phyloP scores from a whole-genome alignment of 2,888 invertebrate species.

The Andrena fulva region DNA sequence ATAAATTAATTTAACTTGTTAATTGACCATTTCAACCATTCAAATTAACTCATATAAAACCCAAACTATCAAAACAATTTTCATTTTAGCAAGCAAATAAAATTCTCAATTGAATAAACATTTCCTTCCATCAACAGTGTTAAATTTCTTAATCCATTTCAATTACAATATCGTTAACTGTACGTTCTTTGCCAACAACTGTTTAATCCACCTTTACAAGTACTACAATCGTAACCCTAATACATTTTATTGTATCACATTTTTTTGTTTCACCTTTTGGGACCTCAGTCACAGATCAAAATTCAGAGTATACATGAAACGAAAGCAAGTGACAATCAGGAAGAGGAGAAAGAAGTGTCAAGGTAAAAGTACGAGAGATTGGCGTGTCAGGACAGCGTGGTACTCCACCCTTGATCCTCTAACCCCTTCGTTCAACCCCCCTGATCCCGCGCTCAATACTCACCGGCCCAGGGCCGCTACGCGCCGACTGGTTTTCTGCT shows the following conservation, averaged over 20 bases:
- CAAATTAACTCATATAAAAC: too few relatives aligned
- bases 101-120: too few relatives aligned
- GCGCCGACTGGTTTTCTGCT: constrained; percentile 69
- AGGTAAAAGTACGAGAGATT: constrained; percentile 29
- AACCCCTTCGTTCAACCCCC: constrained; percentile 65
- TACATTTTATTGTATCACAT: neutral
- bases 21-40: too few relatives aligned
- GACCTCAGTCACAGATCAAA: neutral
- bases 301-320: neutral
- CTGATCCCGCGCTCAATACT: constrained; percentile 70
- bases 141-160: too few relatives aligned
- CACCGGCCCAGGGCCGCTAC: constrained; percentile 55
- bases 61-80: too few relatives aligned
- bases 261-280: neutral
- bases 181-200: neutral
- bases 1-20: too few relatives aligned
- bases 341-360: neutral
- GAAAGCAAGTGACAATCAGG: neutral
- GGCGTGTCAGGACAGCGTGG: constrained; percentile 68
- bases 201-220: too few relatives aligned
- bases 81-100: too few relatives aligned
- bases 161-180: too few relatives aligned
- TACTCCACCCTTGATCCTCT: constrained; percentile 56
- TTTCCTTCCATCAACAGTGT: too few relatives aligned
- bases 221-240: neutral